Conservation (phyloP, 2,797 vertebrate species). For the Phataginus tetradactyla region DNA sequence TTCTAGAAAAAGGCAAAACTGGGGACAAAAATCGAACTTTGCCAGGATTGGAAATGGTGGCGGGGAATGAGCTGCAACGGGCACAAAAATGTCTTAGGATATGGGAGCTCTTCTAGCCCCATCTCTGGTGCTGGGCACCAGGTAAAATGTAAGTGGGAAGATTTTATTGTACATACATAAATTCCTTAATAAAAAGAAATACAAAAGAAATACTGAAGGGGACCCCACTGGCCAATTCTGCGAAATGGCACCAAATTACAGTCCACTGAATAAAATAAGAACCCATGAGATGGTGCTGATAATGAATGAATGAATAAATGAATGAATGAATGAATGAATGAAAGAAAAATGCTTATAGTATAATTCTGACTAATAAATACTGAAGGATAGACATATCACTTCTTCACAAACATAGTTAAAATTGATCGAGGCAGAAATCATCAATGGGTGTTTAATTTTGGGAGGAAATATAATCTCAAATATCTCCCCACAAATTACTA, state of each 20-base stretch:
- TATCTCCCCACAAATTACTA: background rate
- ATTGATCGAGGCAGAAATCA: background rate
- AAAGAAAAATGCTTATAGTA: background rate
- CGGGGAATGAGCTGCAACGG: background rate
- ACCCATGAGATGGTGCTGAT: background rate
- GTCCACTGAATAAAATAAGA: background rate
- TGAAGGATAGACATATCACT: background rate
- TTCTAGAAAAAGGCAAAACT: background rate
- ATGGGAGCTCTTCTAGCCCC: background rate
- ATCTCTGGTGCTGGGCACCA: background rate
- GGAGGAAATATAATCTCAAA: background rate
- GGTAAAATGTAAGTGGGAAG: background rate
- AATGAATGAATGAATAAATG: background rate
- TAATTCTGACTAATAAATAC: background rate
- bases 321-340: background rate
- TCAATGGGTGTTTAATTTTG: background rate
- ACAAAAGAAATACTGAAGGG: background rate
- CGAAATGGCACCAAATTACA: background rate
- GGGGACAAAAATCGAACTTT: background rate
- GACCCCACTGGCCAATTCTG: background rate
- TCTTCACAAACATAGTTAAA: background rate
- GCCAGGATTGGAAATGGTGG: background rate
- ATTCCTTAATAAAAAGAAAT: conserved; percentile 11
- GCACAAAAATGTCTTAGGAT: background rate
- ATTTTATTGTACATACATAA: background rate